Evolutionary conservation across 2,888 invertebrate genomes (phyloP).

Genomic region (Sycophila texana): DNA sequence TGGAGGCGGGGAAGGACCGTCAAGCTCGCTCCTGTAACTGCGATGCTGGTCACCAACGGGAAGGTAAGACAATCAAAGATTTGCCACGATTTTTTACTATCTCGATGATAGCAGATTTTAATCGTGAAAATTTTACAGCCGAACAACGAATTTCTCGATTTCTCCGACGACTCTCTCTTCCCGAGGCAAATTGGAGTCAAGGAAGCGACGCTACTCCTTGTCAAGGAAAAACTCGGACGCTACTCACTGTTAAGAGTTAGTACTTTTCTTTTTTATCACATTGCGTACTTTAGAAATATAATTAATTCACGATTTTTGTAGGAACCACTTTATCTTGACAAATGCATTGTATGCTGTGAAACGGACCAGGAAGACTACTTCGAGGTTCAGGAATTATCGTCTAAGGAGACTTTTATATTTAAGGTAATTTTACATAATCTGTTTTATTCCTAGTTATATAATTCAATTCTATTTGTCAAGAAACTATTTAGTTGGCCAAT

Average conservation of each 20-base stretch:
- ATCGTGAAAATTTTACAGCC: conserved; percentile 75
- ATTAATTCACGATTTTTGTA: conserved; percentile 63
- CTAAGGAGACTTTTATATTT: conserved; percentile 95
- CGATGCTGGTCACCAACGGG: conserved; percentile 93
- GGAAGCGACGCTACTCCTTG: conserved; percentile 91
- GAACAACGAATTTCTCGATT: conserved; percentile 82
- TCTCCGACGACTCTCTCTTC: conserved; percentile 82
- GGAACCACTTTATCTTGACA: conserved; percentile 93
- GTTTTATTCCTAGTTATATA: too few species aligned
- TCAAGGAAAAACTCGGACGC: conserved; percentile 93
- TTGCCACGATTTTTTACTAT: not conserved
- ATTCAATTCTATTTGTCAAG: too few species aligned
- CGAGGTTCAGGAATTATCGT: conserved; percentile 94
- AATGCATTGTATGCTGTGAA: conserved; percentile 93
- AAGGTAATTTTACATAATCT: conserved; percentile 81
- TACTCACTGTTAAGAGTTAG: conserved; percentile 86
- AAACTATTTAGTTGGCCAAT: too few species aligned
- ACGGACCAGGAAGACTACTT: conserved; percentile 95
- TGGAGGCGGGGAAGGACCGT: conserved; percentile 93
- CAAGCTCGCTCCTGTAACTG: conserved; percentile 91
- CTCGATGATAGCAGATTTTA: not conserved
- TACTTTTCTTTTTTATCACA: not conserved
- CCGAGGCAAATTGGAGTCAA: conserved; percentile 86
- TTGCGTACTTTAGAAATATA: not conserved
- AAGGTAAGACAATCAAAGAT: conserved; percentile 80